phyloP scores from a whole-genome alignment of 1,140 invertebrate species.

The Panagrolaimus sp. region DNA sequence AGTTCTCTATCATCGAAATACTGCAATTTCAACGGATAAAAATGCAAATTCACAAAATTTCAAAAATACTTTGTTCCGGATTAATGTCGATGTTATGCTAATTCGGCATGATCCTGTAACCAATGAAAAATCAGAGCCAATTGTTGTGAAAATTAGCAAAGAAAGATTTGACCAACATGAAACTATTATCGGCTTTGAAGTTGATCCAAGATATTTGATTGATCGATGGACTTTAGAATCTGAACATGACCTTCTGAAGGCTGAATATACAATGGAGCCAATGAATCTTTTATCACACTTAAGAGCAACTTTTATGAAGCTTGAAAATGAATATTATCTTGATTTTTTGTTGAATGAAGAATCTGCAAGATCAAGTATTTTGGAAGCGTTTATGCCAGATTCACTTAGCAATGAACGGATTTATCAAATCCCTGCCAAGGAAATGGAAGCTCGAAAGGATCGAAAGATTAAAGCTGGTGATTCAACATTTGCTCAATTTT shows the following conservation, averaged over 20 bases:
- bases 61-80: not conserved
- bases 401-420: no score
- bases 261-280: not conserved
- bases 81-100: not conserved
- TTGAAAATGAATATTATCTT: not conserved
- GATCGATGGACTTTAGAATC: not conserved
- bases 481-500: not conserved
- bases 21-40: not conserved
- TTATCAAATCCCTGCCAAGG: no score
- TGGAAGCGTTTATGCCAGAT: not conserved
- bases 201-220: not conserved
- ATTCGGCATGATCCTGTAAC: not conserved
- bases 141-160: not conserved
- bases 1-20: not conserved
- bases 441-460: no score
- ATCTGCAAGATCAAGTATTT: no score
- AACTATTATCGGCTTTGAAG: slow-evolving; percentile 1
- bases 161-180: not conserved
- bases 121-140: not conserved
- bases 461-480: not conserved
- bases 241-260: not conserved
- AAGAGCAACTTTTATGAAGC: not conserved
- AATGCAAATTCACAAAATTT: not conserved
- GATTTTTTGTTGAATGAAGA: not conserved
- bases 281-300: not conserved